These are phyloP conservation scores for Actinia tenebrosa DNA, from an alignment of 64 coral and sea anemone species.

Conservation along the genomic window DNA sequence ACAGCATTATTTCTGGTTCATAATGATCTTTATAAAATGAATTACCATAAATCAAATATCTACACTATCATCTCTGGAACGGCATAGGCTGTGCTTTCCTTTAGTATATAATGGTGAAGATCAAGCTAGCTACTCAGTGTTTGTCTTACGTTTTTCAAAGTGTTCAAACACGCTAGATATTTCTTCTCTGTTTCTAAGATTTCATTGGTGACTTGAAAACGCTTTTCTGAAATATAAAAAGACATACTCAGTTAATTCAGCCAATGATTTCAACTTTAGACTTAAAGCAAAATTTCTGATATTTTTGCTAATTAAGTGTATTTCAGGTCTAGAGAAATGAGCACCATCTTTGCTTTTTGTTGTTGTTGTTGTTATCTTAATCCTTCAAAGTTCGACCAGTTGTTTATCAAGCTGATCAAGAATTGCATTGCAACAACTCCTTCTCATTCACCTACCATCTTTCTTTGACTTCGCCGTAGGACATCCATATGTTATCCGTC, in stretches of 20 bases:
- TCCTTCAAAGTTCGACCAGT: no score
- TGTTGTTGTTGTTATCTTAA: no score
- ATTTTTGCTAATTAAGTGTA: no score
- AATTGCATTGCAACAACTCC: neutral
- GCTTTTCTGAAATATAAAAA: constrained; percentile 51
- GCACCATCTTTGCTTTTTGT: no score
- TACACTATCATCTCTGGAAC: neutral
- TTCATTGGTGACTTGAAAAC: constrained; percentile 66
- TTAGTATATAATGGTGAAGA: neutral
- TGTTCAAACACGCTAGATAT: constrained; percentile 72
- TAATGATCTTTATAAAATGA: neutral
- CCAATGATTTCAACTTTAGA: neutral
- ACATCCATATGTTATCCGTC: constrained; percentile 69
- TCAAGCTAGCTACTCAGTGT: neutral
- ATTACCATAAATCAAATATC: neutral
- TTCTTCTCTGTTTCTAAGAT: constrained; percentile 89
- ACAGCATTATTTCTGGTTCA: neutral
- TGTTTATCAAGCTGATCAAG: neutral
- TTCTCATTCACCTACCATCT: constrained; percentile 49
- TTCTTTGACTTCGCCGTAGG: constrained; percentile 53
- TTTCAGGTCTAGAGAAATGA: no score
- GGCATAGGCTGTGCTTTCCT: neutral
- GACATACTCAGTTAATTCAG: neutral
- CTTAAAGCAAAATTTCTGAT: no score
- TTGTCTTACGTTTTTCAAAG: constrained; percentile 64